phyloP scores from a whole-genome alignment of 2,113 vertebrate species.

The Tetrao urogallus region DNA sequence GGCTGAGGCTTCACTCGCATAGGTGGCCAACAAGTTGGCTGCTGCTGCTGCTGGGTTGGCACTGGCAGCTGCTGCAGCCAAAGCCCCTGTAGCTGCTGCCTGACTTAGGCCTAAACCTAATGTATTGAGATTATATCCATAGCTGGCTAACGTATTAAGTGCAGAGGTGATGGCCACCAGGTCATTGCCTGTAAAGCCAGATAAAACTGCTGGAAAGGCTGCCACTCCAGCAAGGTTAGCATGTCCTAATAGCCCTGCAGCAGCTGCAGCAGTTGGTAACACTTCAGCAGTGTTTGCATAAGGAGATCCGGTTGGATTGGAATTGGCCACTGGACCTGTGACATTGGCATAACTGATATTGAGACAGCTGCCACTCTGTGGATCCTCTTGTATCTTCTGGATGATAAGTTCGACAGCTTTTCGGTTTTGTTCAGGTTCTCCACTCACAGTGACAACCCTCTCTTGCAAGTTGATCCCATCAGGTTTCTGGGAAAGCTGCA shows the following conservation, averaged over 20 bases:
- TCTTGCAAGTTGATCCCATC: slow-evolving; percentile 92
- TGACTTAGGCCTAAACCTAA: slow-evolving; percentile 89
- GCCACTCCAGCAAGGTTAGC: slow-evolving; percentile 89
- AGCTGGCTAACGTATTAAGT: slow-evolving; percentile 91
- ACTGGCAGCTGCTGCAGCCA: slow-evolving; percentile 89
- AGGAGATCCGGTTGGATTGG: slow-evolving; percentile 90
- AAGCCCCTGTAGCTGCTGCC: slow-evolving; percentile 88
- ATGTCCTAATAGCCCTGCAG: slow-evolving; percentile 88
- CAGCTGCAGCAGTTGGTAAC: slow-evolving; percentile 87
- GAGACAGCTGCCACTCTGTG: slow-evolving; percentile 90
- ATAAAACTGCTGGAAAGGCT: slow-evolving; percentile 88
- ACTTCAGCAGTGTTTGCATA: slow-evolving; percentile 92
- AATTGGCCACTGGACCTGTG: slow-evolving; percentile 90
- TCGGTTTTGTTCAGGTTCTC: slow-evolving; percentile 90
- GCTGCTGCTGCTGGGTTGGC: slow-evolving; percentile 90
- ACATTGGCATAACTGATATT: slow-evolving; percentile 93
- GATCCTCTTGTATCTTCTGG: slow-evolving; percentile 92
- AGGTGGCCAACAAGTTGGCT: slow-evolving; percentile 89
- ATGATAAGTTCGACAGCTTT: slow-evolving; percentile 92
- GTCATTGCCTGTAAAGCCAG: slow-evolving; percentile 89
- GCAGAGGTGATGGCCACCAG: slow-evolving; percentile 92
- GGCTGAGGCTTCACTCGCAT: slow-evolving; percentile 89
- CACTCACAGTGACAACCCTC: slow-evolving; percentile 91
- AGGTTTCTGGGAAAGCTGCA: slow-evolving; percentile 91
- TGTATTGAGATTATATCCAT: slow-evolving; percentile 90